Conservation (phyloP, 1,140 invertebrate genomes). For the Megalonaias nervosa region DNA sequence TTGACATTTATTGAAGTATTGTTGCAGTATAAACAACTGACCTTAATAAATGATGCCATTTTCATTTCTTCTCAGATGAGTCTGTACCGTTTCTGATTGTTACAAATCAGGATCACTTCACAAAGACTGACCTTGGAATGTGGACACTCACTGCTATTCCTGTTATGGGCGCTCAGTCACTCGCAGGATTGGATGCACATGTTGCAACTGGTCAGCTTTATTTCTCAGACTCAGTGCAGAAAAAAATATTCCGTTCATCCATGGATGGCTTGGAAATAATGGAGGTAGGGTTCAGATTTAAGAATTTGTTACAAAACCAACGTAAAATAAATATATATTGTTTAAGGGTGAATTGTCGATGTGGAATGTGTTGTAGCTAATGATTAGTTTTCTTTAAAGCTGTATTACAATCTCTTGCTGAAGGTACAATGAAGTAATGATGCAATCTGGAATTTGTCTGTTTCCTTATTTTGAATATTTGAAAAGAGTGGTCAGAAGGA, state of each 20-base stretch:
- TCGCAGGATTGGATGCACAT: slow-evolving; percentile 58
- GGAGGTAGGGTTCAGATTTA: slow-evolving; percentile 40
- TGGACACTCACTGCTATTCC: slow-evolving; percentile 40
- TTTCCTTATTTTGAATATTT: too few relatives aligned
- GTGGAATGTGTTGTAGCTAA: too few relatives aligned
- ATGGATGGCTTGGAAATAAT: slow-evolving; percentile 58
- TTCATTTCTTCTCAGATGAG: slow-evolving; percentile 38
- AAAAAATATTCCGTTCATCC: slow-evolving; percentile 57
- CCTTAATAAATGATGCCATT: not conserved
- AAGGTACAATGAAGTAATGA: too few relatives aligned
- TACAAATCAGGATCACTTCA: slow-evolving; percentile 49
- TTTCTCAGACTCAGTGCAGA: slow-evolving; percentile 56
- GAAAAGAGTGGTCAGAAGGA: too few relatives aligned
- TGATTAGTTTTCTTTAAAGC: too few relatives aligned
- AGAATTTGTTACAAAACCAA: not conserved
- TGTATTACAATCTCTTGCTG: too few relatives aligned
- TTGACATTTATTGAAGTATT: too few relatives aligned
- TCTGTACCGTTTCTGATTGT: slow-evolving; percentile 53
- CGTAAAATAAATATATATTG: not conserved
- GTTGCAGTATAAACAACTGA: too few relatives aligned
- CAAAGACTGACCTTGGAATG: slow-evolving; percentile 45
- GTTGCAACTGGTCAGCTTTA: slow-evolving; percentile 48
- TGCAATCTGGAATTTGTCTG: too few relatives aligned
- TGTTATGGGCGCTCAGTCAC: slow-evolving; percentile 42
- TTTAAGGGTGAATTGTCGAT: not conserved